Evolutionary conservation across 2,113 vertebrate species (phyloP).

Genomic region (Aythya baeri): DNA sequence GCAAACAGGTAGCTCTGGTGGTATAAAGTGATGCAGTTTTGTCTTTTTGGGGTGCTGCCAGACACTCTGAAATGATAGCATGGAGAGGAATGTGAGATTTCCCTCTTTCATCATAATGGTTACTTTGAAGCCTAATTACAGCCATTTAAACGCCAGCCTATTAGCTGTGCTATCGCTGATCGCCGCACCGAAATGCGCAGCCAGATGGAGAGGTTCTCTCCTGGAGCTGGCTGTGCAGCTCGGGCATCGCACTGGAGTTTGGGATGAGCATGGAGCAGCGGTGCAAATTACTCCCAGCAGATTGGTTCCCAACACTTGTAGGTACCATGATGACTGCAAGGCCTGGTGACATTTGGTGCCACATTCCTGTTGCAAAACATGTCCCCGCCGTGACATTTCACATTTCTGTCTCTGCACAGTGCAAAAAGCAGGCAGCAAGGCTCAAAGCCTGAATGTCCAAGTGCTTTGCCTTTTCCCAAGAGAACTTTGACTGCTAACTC

Average conservation of each 20-base stretch:
- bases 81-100: constrained; percentile 56
- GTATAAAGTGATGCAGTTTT: background rate
- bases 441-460: background rate
- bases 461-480: background rate
- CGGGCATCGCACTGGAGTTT: background rate
- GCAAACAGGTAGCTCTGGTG: background rate
- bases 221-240: background rate
- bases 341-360: background rate
- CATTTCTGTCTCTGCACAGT: background rate
- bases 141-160: background rate
- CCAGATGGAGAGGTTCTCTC: background rate
- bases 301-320: background rate
- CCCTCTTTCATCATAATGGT: constrained; percentile 61
- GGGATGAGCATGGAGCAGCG: background rate
- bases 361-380: background rate
- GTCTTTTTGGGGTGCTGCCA: constrained; percentile 44
- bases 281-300: background rate
- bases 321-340: background rate
- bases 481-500: background rate
- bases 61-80: constrained; percentile 45
- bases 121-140: constrained; percentile 70
- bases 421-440: background rate
- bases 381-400: background rate
- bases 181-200: background rate
- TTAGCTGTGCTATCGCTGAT: constrained; percentile 33